These are phyloP conservation scores for Mobula birostris DNA, from an alignment of 2,113 vertebrate species.

Conservation along the genomic window DNA sequence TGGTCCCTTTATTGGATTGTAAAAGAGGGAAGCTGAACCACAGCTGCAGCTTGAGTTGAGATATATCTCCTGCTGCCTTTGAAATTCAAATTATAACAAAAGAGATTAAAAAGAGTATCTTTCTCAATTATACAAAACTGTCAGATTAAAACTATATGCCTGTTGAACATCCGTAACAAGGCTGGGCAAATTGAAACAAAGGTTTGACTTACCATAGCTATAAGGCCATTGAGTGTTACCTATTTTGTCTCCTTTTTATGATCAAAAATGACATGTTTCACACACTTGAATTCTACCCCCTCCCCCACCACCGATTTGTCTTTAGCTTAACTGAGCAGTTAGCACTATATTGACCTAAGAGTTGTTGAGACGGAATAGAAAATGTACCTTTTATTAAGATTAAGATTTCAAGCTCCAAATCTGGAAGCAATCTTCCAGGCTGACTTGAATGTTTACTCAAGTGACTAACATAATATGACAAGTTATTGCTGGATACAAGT, in stretches of 20 bases:
- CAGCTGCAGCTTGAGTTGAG: background rate
- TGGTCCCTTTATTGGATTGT: background rate
- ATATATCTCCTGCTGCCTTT: background rate
- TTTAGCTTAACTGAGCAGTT: background rate
- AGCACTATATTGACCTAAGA: too few relatives aligned
- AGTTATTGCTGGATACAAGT: too few relatives aligned
- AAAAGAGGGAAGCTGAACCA: background rate
- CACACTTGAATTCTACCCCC: background rate
- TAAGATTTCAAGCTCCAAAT: too few relatives aligned
- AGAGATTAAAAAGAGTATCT: background rate
- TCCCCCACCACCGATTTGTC: background rate
- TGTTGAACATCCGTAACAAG: background rate
- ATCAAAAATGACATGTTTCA: background rate
- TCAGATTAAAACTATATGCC: background rate
- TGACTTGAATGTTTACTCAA: too few relatives aligned
- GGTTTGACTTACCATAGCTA: background rate
- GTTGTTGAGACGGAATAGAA: too few relatives aligned
- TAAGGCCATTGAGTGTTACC: background rate
- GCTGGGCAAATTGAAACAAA: background rate
- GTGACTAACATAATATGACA: too few relatives aligned
- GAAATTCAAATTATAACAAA: conserved; percentile 9
- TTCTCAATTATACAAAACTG: background rate
- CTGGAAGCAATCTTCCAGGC: too few relatives aligned
- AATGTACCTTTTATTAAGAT: too few relatives aligned
- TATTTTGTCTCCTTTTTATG: too few relatives aligned